Percentiles rank a stretch among this genome's conserved stretches.
phyloP scores from a whole-genome alignment of 2,113 vertebrate species.

The Hemibagrus wyckioides region DNA sequence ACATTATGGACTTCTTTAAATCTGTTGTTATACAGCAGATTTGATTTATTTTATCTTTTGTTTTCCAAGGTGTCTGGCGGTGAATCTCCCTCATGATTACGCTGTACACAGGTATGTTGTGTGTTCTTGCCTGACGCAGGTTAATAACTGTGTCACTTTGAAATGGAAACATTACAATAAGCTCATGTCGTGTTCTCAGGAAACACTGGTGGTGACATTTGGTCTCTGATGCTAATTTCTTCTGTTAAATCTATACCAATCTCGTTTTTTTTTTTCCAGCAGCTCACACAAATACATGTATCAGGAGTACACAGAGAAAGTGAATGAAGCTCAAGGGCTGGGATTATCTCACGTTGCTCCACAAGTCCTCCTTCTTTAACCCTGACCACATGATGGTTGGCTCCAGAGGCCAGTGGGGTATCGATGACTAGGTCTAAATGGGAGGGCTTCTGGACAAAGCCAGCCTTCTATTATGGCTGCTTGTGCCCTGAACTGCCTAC shows the following conservation, averaged over 20 bases:
- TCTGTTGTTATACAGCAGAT: not conserved
- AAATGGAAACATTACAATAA: not conserved
- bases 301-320: not conserved
- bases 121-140: not conserved
- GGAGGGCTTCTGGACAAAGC: constrained; percentile 51
- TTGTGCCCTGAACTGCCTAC: constrained; percentile 62
- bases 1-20: not conserved
- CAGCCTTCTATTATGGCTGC: constrained; percentile 63
- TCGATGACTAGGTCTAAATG: constrained; percentile 59
- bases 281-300: constrained; percentile 16
- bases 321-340: constrained; percentile 29
- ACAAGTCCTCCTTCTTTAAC: not conserved
- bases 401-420: constrained; percentile 38
- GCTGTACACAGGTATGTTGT: not conserved
- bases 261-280: constrained; percentile 39
- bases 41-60: not conserved
- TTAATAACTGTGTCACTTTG: not conserved
- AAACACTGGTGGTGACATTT: not conserved
- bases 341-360: constrained; percentile 4
- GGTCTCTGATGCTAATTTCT: not conserved
- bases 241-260: not conserved
- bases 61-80: not conserved
- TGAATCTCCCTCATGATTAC: not conserved
- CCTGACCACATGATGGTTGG: constrained; percentile 50
- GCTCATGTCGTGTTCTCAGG: not conserved